A percentile compares a stretch with the other conserved stretches of the same genome.
phyloP scores from a whole-genome alignment of 2,888 invertebrate species.

The Protophormia terraenovae region DNA sequence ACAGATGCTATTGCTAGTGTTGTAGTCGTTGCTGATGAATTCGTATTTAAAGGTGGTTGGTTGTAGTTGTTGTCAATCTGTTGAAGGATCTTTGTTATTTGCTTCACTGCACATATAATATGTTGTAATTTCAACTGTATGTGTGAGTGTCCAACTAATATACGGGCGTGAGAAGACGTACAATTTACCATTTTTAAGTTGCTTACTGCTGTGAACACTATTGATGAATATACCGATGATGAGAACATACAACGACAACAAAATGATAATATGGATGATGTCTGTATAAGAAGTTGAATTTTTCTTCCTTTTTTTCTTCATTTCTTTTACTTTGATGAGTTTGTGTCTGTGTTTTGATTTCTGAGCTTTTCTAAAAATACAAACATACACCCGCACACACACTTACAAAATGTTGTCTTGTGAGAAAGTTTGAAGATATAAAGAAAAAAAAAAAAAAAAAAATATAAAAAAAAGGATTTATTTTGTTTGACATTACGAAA shows the following conservation, averaged over 20 bases:
- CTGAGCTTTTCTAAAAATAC: constrained; percentile 27
- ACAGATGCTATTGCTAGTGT: constrained; percentile 24
- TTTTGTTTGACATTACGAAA: constrained; percentile 14
- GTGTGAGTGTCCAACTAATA: constrained; percentile 20
- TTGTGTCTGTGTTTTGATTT: constrained; percentile 37
- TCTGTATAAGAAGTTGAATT: constrained; percentile 33
- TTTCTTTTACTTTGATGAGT: constrained; percentile 35
- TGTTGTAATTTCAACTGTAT: neutral
- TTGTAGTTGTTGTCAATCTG: constrained; percentile 72
- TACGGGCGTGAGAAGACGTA: constrained; percentile 71
- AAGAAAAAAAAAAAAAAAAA: neutral
- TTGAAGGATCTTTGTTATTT: constrained; percentile 79
- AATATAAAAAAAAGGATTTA: constrained; percentile 29
- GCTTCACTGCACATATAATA: constrained; percentile 75
- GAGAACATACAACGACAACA: constrained; percentile 6
- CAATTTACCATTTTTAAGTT: constrained; percentile 15
- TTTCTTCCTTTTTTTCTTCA: constrained; percentile 13
- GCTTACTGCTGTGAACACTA: constrained; percentile 23
- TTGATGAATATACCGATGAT: constrained; percentile 50
- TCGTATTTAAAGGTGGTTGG: constrained; percentile 52
- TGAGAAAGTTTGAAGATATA: constrained; percentile 13
- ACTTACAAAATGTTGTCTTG: neutral
- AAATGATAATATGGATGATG: constrained; percentile 39
- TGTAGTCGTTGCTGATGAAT: constrained; percentile 68
- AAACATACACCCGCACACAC: neutral